Percentiles rank a stretch among this genome's conserved stretches.
These are phyloP conservation scores for Encarsia formosa DNA, from an alignment of 2,888 invertebrate species.

Conservation along the genomic window DNA sequence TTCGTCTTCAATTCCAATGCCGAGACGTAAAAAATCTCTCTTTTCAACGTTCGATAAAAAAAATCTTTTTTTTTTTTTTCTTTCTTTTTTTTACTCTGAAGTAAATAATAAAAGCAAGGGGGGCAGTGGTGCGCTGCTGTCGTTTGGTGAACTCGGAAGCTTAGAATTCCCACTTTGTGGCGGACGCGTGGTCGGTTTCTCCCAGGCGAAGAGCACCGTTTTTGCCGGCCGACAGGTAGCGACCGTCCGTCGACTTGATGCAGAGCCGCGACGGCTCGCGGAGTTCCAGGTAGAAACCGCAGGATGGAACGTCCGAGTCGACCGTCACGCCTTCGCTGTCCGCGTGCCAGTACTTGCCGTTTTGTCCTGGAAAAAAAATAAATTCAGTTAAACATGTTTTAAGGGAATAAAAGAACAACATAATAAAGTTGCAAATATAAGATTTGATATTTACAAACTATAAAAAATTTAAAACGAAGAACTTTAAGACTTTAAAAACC, in stretches of 20 bases:
- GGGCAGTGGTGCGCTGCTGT: not conserved
- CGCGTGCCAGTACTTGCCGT: slow-evolving; percentile 91
- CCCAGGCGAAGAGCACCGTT: slow-evolving; percentile 86
- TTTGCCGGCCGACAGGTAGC: slow-evolving; percentile 84
- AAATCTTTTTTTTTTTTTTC: too few species aligned
- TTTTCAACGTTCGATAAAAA: too few species aligned
- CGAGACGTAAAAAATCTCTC: too few species aligned
- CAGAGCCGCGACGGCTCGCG: slow-evolving; percentile 89
- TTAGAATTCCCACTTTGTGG: slow-evolving; percentile 94
- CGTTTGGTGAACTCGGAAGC: not conserved
- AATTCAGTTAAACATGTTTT: too few species aligned
- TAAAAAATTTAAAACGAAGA: not conserved
- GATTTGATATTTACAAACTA: too few species aligned
- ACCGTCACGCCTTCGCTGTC: slow-evolving; percentile 83
- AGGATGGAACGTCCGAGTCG: slow-evolving; percentile 75
- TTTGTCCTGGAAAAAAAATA: slow-evolving; percentile 64
- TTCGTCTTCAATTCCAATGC: too few species aligned
- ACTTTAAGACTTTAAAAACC: slow-evolving; percentile 5
- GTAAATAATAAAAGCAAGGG: not conserved
- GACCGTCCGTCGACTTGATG: slow-evolving; percentile 73
- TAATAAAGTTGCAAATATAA: too few species aligned
- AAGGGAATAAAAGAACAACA: too few species aligned
- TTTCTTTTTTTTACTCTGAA: too few species aligned
- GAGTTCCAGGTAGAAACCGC: slow-evolving; percentile 87
- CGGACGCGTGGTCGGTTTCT: slow-evolving; percentile 69